Conservation (phyloP, 1,140 invertebrate genomes). For the Sipha flava region DNA sequence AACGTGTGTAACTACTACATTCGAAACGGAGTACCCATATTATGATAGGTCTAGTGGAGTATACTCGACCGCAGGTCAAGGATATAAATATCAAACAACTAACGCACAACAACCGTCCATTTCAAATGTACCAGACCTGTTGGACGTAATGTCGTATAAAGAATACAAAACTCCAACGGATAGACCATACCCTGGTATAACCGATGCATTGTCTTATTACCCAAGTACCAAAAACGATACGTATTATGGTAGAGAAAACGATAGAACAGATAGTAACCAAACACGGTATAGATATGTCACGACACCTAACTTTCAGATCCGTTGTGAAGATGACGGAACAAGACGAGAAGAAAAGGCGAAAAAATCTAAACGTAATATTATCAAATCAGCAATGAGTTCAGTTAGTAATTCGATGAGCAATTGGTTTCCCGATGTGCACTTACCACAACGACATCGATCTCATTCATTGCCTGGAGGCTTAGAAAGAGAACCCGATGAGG, state of each 20-base stretch:
- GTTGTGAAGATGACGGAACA: neutral
- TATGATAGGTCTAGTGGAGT: slow-evolving; percentile 55
- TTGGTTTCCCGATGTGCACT: slow-evolving; percentile 71
- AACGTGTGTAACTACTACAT: neutral
- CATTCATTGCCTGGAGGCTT: slow-evolving; percentile 68
- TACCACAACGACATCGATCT: slow-evolving; percentile 66
- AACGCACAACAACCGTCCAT: slow-evolving; percentile 43
- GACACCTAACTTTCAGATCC: neutral
- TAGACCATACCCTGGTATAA: slow-evolving; percentile 56
- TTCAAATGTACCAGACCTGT: slow-evolving; percentile 52
- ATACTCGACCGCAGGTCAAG: slow-evolving; percentile 57
- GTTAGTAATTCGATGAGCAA: slow-evolving; percentile 54
- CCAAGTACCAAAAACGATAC: slow-evolving; percentile 50
- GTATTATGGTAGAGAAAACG: neutral
- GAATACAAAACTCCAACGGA: slow-evolving; percentile 57
- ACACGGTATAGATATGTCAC: neutral
- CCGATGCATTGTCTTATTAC: slow-evolving; percentile 66
- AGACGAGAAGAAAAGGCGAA: slow-evolving; percentile 49
- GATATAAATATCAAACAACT: slow-evolving; percentile 43
- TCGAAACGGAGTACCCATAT: slow-evolving; percentile 42
- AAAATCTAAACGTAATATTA: slow-evolving; percentile 58
- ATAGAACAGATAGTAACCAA: neutral
- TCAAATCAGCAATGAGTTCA: slow-evolving; percentile 66
- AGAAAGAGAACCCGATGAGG: slow-evolving; percentile 48
- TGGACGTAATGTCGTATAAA: slow-evolving; percentile 45